Conservation (phyloP, 2,113 vertebrate genomes). For the Gavia stellata region DNA sequence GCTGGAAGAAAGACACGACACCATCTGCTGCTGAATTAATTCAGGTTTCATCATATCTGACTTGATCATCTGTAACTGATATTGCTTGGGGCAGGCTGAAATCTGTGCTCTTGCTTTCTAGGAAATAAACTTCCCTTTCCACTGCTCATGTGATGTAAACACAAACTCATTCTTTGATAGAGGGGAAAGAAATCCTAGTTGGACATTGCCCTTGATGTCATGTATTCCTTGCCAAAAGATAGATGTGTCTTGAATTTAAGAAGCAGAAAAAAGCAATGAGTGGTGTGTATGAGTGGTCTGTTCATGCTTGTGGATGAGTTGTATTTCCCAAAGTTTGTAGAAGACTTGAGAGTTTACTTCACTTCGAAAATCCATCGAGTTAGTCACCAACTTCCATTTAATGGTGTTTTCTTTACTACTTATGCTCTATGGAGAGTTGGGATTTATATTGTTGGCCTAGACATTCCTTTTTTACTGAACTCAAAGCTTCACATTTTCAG, state of each 20-base stretch:
- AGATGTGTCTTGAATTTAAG: neutral
- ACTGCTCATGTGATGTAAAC: neutral
- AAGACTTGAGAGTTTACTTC: neutral
- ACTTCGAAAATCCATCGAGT: neutral
- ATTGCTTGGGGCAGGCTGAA: constrained; percentile 23
- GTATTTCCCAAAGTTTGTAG: neutral
- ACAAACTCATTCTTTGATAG: neutral
- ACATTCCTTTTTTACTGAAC: neutral
- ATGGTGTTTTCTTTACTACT: neutral
- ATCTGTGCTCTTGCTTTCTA: constrained; percentile 42
- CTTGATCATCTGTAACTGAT: constrained; percentile 5
- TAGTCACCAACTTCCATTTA: neutral
- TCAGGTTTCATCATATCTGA: constrained; percentile 20
- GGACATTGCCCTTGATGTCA: neutral
- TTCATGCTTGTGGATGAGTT: neutral
- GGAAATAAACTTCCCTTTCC: constrained; percentile 27
- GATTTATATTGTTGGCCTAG: neutral
- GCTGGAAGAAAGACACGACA: neutral
- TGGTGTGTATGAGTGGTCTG: neutral
- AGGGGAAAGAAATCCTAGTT: neutral
- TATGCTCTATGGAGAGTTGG: neutral
- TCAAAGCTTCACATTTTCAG: neutral
- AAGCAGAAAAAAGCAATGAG: neutral
- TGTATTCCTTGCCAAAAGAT: neutral
- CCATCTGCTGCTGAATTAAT: constrained; percentile 55